Conservation (phyloP, 23 tunicate genomes). For the Oikopleura dioica region DNA sequence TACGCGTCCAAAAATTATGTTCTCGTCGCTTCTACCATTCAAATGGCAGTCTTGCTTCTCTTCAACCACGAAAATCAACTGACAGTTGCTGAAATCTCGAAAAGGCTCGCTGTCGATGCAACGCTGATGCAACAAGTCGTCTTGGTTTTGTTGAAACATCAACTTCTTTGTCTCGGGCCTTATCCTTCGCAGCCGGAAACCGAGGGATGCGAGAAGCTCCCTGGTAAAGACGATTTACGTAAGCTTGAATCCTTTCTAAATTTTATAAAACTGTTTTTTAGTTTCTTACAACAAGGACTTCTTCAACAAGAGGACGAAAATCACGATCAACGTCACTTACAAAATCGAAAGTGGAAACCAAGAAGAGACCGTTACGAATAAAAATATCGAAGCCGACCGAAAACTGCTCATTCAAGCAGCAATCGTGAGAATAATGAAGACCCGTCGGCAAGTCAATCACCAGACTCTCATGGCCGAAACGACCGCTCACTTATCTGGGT, state of each 20-base stretch:
- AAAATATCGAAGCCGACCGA: constrained; percentile 75
- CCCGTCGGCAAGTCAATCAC: constrained; percentile 72
- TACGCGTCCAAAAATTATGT: neutral
- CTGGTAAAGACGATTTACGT: neutral
- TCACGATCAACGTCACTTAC: neutral
- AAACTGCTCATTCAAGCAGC: constrained; percentile 91
- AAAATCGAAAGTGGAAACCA: constrained; percentile 56
- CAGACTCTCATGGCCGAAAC: constrained; percentile 73
- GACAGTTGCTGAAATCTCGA: constrained; percentile 77
- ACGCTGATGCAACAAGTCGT: neutral
- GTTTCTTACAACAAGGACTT: neutral
- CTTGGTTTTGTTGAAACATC: neutral
- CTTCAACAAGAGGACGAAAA: constrained; percentile 86
- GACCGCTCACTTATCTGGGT: constrained; percentile 40
- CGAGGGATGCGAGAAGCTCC: neutral
- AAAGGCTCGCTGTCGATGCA: neutral
- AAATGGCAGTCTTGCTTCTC: constrained; percentile 89
- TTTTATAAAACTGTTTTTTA: neutral
- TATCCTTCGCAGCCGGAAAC: neutral
- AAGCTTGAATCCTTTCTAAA: neutral
- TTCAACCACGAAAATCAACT: constrained; percentile 34
- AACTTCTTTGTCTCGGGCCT: neutral
- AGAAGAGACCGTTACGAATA: constrained; percentile 67
- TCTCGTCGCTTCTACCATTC: constrained; percentile 70
- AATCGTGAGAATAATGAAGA: constrained; percentile 95